Percentiles rank a stretch among this genome's conserved stretches.
phyloP scores from a whole-genome alignment of 2,113 vertebrate species.

The Tachysurus vachellii region DNA sequence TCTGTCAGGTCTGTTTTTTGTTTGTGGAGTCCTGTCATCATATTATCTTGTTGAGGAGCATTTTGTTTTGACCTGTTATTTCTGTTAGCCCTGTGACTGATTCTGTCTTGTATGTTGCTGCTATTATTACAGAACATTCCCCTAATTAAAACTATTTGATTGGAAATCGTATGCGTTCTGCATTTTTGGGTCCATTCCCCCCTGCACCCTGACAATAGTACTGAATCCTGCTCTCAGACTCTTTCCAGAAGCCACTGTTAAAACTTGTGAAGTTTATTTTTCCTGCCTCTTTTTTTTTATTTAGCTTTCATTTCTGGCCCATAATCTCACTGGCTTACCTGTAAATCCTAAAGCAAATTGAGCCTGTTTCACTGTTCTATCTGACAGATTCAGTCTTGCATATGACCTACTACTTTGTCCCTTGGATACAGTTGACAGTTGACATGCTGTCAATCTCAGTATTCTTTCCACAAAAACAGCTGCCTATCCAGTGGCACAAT shows the following conservation, averaged over 20 bases:
- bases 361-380: background rate
- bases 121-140: no score
- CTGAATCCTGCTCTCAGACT: background rate
- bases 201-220: no score
- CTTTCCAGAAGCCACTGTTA: background rate
- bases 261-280: background rate
- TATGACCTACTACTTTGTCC: background rate
- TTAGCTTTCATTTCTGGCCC: background rate
- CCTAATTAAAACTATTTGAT: no score
- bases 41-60: no score
- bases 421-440: background rate
- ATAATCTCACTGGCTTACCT: background rate
- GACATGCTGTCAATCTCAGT: background rate
- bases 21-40: no score
- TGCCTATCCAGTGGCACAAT: background rate
- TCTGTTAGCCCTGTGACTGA: no score
- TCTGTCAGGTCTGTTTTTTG: no score
- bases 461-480: background rate
- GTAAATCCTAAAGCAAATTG: background rate
- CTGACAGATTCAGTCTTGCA: background rate
- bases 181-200: no score
- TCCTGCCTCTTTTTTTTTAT: background rate
- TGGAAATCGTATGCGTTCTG: no score
- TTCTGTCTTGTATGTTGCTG: no score
- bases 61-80: no score